Conservation (phyloP, 2,797 vertebrate species). For the Graptemys geographica region DNA sequence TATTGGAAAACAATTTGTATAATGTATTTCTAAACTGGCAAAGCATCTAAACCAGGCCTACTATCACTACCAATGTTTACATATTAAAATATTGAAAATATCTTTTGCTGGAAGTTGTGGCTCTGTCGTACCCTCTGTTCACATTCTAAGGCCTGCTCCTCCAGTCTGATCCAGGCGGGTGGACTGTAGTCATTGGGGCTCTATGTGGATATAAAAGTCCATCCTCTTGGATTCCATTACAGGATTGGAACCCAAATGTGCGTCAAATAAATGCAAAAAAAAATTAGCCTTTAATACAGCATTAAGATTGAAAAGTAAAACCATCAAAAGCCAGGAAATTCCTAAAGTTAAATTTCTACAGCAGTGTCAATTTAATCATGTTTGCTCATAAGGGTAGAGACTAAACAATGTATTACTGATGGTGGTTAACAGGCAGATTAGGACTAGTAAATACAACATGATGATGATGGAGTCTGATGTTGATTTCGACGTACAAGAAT, state of each 20-base stretch:
- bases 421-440: neutral
- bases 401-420: neutral
- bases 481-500: neutral
- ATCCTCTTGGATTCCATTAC: neutral
- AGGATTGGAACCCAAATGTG: neutral
- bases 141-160: accelerated
- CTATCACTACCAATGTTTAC: neutral
- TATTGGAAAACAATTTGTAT: neutral
- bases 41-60: accelerated
- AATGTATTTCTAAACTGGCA: neutral
- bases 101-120: neutral
- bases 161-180: accelerated
- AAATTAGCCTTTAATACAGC: neutral
- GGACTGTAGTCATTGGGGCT: neutral
- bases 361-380: neutral
- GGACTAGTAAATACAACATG: neutral
- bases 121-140: neutral
- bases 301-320: neutral
- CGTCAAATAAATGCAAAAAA: neutral
- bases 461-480: neutral
- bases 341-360: neutral
- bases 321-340: neutral
- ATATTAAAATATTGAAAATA: neutral
- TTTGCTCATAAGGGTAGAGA: neutral
- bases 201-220: neutral